These are phyloP conservation scores for Drosophila pegasa DNA, from an alignment of 2,888 invertebrate species.

Conservation along the genomic window DNA sequence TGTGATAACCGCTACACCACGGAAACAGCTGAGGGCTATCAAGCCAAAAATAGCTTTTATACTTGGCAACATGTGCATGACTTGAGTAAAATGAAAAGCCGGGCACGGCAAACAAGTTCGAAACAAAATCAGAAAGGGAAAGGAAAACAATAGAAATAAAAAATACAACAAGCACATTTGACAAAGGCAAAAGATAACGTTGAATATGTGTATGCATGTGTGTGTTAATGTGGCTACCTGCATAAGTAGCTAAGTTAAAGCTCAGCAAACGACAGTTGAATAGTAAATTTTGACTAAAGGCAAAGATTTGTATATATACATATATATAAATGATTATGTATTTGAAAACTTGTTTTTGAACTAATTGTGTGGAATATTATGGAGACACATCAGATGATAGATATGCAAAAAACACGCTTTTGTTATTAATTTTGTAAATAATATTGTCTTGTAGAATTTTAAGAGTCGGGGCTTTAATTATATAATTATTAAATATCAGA, in stretches of 20 bases:
- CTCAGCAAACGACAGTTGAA: not conserved
- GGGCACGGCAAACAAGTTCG: constrained; percentile 38
- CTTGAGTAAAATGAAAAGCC: constrained; percentile 9
- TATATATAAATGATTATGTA: no score
- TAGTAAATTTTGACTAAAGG: no score
- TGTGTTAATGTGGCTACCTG: not conserved
- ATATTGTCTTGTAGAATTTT: not conserved
- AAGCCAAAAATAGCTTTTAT: constrained; percentile 19
- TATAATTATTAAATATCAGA: not conserved
- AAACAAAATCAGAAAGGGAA: constrained; percentile 18
- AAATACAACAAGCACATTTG: constrained; percentile 11
- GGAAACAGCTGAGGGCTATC: constrained; percentile 70
- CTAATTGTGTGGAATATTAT: not conserved
- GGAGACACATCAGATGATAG: not conserved
- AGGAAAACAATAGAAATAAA: constrained; percentile 23
- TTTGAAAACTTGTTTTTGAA: constrained; percentile 18
- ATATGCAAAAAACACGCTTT: not conserved
- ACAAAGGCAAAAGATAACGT: constrained; percentile 12
- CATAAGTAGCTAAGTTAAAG: not conserved
- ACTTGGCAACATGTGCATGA: not conserved
- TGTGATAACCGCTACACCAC: constrained; percentile 86
- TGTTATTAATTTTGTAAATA: constrained; percentile 8
- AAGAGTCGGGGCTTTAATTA: not conserved
- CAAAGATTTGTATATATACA: not conserved
- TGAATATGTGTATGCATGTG: not conserved